Evolutionary conservation across 1,140 invertebrate species (phyloP).

Genomic region (Trinorchestia longiramus): DNA sequence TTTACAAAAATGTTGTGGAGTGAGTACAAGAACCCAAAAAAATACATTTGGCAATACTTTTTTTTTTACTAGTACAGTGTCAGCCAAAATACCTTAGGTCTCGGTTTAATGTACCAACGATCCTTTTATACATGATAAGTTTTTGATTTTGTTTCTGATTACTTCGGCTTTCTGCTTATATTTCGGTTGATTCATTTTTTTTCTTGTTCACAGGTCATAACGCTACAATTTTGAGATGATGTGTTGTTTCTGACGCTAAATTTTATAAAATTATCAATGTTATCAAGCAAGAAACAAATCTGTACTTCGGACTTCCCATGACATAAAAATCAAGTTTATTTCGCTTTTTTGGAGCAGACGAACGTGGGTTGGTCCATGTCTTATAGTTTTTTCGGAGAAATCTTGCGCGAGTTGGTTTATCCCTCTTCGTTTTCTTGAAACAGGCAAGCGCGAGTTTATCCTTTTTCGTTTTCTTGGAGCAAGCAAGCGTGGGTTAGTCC

Average conservation of each 20-base stretch:
- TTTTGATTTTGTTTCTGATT: not conserved
- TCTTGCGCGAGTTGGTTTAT: no score
- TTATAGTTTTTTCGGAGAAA: no score
- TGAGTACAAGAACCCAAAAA: no score
- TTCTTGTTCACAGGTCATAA: not conserved
- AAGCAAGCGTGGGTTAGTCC: no score
- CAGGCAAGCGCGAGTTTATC: no score
- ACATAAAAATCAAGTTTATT: not conserved
- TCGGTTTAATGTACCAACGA: not conserved
- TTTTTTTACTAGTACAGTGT: no score
- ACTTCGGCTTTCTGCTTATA: not conserved
- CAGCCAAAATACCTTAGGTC: not conserved
- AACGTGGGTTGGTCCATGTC: no score
- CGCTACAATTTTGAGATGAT: not conserved
- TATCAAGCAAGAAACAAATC: not conserved
- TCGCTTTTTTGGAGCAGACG: not conserved
- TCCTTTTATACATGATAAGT: not conserved
- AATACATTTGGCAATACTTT: no score
- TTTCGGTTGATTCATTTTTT: not conserved
- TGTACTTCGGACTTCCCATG: not conserved
- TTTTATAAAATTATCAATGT: not conserved
- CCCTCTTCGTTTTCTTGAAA: no score
- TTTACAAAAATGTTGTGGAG: no score
- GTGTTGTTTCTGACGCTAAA: not conserved
- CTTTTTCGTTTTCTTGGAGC: not conserved